Conservation (phyloP, 2,888 invertebrate genomes). For the Calameuta filiformis region DNA sequence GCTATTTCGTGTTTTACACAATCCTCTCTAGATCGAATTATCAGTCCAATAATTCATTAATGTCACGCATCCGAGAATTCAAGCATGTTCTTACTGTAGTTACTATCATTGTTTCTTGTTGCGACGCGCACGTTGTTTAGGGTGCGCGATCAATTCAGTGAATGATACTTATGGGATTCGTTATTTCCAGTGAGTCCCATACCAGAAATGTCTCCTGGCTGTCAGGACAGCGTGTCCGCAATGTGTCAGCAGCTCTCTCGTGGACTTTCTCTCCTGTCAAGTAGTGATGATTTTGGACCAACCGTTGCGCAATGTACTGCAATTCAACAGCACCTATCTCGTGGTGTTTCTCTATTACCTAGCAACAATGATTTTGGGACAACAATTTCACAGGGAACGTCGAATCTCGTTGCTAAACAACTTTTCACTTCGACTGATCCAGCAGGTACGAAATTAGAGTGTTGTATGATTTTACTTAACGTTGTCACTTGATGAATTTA, state of each 20-base stretch:
- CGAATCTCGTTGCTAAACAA: constrained; percentile 52
- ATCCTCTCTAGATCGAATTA: not conserved
- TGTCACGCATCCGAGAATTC: not conserved
- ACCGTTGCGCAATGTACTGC: constrained; percentile 43
- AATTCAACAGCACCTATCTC: not conserved
- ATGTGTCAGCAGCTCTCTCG: constrained; percentile 85
- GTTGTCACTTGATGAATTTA: not conserved
- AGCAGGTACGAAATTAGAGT: constrained; percentile 6
- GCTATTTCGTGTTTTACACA: not conserved
- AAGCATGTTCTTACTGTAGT: not conserved
- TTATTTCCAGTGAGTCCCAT: constrained; percentile 77
- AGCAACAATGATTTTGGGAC: not conserved
- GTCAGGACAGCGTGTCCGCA: constrained; percentile 77
- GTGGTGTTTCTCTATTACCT: not conserved
- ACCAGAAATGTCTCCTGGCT: constrained; percentile 79
- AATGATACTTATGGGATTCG: not conserved
- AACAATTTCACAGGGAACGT: constrained; percentile 5
- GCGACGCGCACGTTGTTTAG: not conserved
- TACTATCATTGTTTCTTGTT: not conserved
- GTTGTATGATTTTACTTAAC: not conserved
- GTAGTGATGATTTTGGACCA: constrained; percentile 68
- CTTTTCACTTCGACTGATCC: constrained; percentile 37
- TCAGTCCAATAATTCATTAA: not conserved
- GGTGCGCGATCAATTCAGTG: not conserved
- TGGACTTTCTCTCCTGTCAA: constrained; percentile 79